Evolutionary conservation across 37 sponge, comb jelly and placozoan species (phyloP), one percentile per base, ranked within the genome.

Genomic region (Cladorhizidae sp.): DNA sequence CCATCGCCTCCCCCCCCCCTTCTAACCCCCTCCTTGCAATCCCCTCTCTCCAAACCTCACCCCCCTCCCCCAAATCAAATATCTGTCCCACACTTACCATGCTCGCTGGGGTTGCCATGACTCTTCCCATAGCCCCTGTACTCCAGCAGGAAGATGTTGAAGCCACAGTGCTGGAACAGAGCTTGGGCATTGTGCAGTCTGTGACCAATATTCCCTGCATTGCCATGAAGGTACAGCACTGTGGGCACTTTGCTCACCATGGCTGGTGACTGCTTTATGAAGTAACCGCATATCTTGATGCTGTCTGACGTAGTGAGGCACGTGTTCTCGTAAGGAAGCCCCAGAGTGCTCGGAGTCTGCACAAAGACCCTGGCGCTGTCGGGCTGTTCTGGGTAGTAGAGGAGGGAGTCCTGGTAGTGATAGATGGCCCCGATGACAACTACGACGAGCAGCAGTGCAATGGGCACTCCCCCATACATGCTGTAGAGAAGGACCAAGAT

Each of bases 181-280:
- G 93, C 95, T 73, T 96, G 96, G 20, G 94, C 99, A 75, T 96
- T 96, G 75, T 89, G 93, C 74, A 98, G 68, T n/a, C 99, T 74
- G 73, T 98, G 99, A 20, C 99, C 99, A 64, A 98, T 96, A 40
- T 98, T 98, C 21, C 99, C 93, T 36, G 99, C 99, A 70, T 98
- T 98, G 38, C 99, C 99, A 49, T 98, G 99, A 43, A 98, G 86
- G 55, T 90, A 94, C 40, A 98, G 62, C 35, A 98, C 40, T 11
- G 99, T 96, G 3, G 95, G 97, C 22, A 88, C 90, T 28, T 68
- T 57, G 17, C 75, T 52, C 22, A 89, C 25, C 76, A 65, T 39
- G 18, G 85, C 72, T 1, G 86, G 75, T 0, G 99, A 88, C 78
- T 94, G 95, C 58, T 93, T 90, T 65, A 98, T 96, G 82, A 98